These are phyloP conservation scores for Selene dorsalis DNA, from an alignment of 2,797 vertebrate species.

Conservation along the genomic window DNA sequence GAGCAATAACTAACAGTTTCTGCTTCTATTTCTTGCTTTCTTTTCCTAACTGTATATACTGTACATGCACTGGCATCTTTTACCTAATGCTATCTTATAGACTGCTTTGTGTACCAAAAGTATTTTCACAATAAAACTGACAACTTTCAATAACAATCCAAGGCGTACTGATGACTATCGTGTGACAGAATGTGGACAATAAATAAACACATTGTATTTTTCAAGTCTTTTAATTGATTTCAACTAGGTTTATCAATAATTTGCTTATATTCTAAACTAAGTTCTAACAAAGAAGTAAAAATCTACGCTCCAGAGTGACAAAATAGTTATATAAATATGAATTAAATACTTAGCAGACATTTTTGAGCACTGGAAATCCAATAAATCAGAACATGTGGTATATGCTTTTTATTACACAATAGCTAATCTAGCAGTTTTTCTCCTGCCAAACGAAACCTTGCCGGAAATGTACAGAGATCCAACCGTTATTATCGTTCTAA, in stretches of 20 bases:
- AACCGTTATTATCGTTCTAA: conserved; percentile 34
- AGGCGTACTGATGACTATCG: not conserved
- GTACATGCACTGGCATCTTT: conserved; percentile 80
- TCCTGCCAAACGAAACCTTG: conserved; percentile 50
- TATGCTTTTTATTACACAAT: conserved; percentile 71
- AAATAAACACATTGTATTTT: conserved; percentile 46
- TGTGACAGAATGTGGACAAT: conserved; percentile 26
- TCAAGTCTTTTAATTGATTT: conserved; percentile 67
- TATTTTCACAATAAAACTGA: conserved; percentile 85
- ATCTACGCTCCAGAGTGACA: conserved; percentile 76
- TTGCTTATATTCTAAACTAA: conserved; percentile 69
- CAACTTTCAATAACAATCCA: conserved; percentile 40
- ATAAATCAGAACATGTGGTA: conserved; percentile 68
- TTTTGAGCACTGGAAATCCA: conserved; percentile 65
- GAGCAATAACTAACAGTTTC: conserved; percentile 76
- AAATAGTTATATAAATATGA: conserved; percentile 82
- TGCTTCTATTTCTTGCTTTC: conserved; percentile 48
- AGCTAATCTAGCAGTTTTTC: conserved; percentile 67
- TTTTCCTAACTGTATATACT: conserved; percentile 70
- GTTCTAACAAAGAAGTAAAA: conserved; percentile 78
- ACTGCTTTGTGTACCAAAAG: conserved; percentile 79
- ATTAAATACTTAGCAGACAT: conserved; percentile 74
- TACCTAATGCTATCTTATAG: conserved; percentile 70
- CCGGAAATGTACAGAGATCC: conserved; percentile 54
- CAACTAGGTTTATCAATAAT: conserved; percentile 66